A percentile compares a stretch with the other conserved stretches of the same genome.
Evolutionary conservation across 2,113 vertebrate species (phyloP).

Genomic region (Microtus pennsylvanicus): DNA sequence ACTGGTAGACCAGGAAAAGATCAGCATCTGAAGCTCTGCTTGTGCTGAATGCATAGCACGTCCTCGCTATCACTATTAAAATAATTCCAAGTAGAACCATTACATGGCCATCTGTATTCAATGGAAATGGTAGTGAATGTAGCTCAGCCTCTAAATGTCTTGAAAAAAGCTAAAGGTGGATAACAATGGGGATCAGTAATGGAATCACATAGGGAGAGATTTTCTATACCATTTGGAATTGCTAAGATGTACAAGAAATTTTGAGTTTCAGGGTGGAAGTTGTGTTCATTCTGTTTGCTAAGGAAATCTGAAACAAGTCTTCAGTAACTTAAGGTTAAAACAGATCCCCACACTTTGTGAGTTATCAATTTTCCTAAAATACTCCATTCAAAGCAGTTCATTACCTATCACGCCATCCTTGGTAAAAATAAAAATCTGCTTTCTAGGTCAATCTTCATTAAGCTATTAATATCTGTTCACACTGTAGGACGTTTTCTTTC

Average conservation of each 20-base stretch:
- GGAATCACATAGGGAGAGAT: neutral
- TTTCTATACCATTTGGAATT: neutral
- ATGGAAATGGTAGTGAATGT: neutral
- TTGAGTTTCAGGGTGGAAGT: slow-evolving; percentile 13
- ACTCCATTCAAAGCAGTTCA: slow-evolving; percentile 63
- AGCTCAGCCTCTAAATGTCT: neutral
- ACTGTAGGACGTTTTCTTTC: slow-evolving; percentile 68
- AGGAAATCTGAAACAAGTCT: slow-evolving; percentile 6
- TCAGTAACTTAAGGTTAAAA: slow-evolving; percentile 42
- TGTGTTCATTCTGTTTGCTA: neutral
- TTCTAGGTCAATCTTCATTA: slow-evolving; percentile 81
- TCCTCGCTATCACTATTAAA: too few species aligned
- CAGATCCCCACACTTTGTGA: neutral
- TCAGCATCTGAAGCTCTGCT: neutral
- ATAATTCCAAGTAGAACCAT: neutral
- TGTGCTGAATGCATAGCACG: neutral
- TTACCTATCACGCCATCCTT: slow-evolving; percentile 65
- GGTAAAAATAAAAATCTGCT: slow-evolving; percentile 76
- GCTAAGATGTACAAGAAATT: neutral
- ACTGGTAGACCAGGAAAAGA: too few species aligned
- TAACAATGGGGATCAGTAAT: neutral
- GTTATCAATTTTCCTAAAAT: slow-evolving; percentile 71
- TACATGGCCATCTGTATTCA: neutral
- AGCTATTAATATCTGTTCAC: slow-evolving; percentile 79
- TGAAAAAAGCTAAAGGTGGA: neutral